Evolutionary conservation across 2,888 invertebrate genomes (phyloP).

Genomic region (Mylabris sibirica): DNA sequence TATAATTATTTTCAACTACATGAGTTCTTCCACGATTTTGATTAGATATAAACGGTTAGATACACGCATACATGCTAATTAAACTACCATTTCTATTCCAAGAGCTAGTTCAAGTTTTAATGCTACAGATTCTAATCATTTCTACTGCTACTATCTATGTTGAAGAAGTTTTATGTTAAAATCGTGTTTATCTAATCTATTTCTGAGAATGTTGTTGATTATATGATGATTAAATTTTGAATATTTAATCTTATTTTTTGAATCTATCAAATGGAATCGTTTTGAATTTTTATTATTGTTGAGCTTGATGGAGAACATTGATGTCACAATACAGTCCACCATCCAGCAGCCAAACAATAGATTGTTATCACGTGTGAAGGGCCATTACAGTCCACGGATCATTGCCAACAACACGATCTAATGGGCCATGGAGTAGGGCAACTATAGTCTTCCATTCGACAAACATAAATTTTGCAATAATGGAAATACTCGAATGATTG

Average conservation of each 20-base stretch:
- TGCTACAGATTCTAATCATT: not conserved
- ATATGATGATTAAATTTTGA: not conserved
- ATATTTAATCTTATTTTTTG: not conserved
- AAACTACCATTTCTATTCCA: constrained; percentile 2
- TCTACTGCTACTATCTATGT: not conserved
- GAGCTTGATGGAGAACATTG: not conserved
- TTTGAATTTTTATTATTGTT: not conserved
- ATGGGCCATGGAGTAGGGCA: constrained; percentile 40
- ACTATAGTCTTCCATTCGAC: constrained; percentile 40
- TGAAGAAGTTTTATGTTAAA: not conserved
- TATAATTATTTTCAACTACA: not conserved
- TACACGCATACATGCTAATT: not conserved
- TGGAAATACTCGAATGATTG: constrained; percentile 18
- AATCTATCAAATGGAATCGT: not conserved
- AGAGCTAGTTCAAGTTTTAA: not conserved
- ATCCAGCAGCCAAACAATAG: constrained; percentile 27
- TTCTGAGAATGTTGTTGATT: not conserved
- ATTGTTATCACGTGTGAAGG: constrained; percentile 41
- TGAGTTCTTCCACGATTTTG: not conserved
- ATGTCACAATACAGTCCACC: not conserved
- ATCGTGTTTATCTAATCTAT: constrained; percentile 1
- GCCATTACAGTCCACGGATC: constrained; percentile 45
- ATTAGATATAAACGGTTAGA: not conserved
- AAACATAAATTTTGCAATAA: constrained; percentile 44
- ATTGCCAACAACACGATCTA: constrained; percentile 42